Conservation (phyloP, 1,140 invertebrate species). For the Drosophila ananassae region DNA sequence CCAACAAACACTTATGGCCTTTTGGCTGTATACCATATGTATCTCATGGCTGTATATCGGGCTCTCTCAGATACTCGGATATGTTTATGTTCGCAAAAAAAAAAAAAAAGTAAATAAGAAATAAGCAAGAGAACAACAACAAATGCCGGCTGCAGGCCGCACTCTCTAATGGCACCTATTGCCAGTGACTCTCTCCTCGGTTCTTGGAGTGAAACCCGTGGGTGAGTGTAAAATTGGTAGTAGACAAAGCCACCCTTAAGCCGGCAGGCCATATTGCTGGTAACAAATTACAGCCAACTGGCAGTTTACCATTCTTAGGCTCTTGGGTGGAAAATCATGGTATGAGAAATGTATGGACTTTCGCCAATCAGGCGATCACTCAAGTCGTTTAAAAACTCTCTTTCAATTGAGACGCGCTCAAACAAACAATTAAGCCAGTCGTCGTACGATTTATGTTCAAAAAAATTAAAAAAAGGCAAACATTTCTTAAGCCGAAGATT, state of each 20-base stretch:
- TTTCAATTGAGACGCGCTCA: conserved; percentile 45
- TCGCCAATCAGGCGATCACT: conserved; percentile 44
- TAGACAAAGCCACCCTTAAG: conserved; percentile 30
- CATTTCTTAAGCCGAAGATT: neutral
- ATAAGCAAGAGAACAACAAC: conserved; percentile 10
- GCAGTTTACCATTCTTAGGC: conserved; percentile 20
- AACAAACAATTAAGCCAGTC: conserved; percentile 35
- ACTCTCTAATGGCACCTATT: conserved; percentile 16
- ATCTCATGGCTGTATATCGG: conserved; percentile 4
- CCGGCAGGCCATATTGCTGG: conserved; percentile 3
- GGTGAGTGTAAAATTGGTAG: neutral
- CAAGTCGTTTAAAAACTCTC: conserved; percentile 9
- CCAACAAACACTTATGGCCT: conserved; percentile 21
- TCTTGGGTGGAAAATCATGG: conserved; percentile 19
- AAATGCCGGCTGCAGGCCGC: conserved; percentile 45
- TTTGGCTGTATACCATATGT: conserved; percentile 7
- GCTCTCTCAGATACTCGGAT: conserved; percentile 23
- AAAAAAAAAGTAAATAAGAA: conserved; percentile 1
- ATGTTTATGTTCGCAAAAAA: conserved; percentile 41
- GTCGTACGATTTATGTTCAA: conserved; percentile 28
- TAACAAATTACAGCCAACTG: conserved; percentile 27
- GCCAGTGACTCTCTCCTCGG: conserved; percentile 5
- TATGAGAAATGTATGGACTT: conserved; percentile 14
- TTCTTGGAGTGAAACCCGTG: neutral
- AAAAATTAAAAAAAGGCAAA: conserved; percentile 1